These are phyloP conservation scores for Columbina picui DNA, from an alignment of 2,113 vertebrate genomes.

Conservation along the genomic window DNA sequence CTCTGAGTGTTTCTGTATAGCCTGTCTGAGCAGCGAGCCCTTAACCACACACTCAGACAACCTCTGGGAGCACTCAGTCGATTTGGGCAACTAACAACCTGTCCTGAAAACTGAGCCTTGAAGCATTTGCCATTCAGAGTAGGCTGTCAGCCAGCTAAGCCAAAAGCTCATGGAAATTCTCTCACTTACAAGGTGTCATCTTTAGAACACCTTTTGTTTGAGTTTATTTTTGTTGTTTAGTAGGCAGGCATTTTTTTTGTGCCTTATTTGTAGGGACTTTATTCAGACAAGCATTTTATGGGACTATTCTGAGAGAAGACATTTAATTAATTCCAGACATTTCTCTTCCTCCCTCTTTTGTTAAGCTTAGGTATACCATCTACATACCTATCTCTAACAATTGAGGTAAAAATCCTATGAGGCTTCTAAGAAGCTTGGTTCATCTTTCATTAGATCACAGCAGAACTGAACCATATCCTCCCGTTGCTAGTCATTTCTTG, in stretches of 20 bases:
- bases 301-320: neutral
- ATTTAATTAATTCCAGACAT: constrained; percentile 11
- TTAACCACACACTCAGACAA: constrained; percentile 49
- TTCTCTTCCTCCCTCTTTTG: neutral
- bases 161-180: constrained; percentile 15
- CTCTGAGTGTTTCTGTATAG: constrained; percentile 51
- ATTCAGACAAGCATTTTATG: constrained; percentile 17
- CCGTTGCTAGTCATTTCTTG: constrained; percentile 26
- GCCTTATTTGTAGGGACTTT: neutral
- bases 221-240: neutral
- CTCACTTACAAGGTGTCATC: neutral
- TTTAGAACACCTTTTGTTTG: constrained; percentile 12
- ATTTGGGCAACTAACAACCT: constrained; percentile 52
- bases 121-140: constrained; percentile 37
- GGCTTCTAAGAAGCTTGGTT: constrained; percentile 45
- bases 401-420: constrained; percentile 31
- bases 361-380: neutral
- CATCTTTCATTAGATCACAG: constrained; percentile 38
- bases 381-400: constrained; percentile 12
- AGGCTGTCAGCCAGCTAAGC: neutral
- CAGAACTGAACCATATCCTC: constrained; percentile 55
- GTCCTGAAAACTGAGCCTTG: constrained; percentile 52
- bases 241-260: neutral
- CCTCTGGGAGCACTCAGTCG: constrained; percentile 52
- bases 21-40: constrained; percentile 52